phyloP scores from a whole-genome alignment of 2,113 vertebrate species.

The Apaloderma vittatum region DNA sequence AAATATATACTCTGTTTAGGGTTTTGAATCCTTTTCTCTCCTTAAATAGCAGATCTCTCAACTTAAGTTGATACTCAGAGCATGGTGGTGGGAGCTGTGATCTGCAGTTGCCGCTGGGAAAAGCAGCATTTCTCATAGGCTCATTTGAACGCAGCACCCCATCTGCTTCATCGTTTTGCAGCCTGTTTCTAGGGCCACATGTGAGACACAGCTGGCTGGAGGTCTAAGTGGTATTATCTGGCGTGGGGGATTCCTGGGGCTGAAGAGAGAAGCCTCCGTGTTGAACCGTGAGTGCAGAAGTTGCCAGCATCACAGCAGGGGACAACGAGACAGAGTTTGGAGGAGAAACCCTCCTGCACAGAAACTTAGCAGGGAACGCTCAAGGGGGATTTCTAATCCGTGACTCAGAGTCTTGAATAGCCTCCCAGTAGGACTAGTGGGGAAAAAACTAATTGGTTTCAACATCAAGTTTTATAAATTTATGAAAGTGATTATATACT shows the following conservation, averaged over 20 bases:
- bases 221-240: not conserved
- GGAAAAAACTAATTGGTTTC: not conserved
- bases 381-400: not conserved
- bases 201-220: not conserved
- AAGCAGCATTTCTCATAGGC: not conserved
- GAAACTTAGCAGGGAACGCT: not conserved
- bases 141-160: not conserved
- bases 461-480: not conserved
- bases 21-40: not conserved
- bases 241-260: not conserved
- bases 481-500: not conserved
- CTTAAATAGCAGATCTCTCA: not conserved
- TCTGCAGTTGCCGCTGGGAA: not conserved
- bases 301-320: not conserved
- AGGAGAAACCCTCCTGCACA: not conserved
- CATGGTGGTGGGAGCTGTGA: not conserved
- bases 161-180: not conserved
- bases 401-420: not conserved
- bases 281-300: not conserved
- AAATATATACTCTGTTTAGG: not conserved
- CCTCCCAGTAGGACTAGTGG: not conserved
- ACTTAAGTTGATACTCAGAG: not conserved
- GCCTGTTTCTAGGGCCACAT: not conserved
- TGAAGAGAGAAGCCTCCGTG: not conserved
- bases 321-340: not conserved